Evolutionary conservation across 1,140 invertebrate species (phyloP).

Genomic region (Acromyrmex heyeri): DNA sequence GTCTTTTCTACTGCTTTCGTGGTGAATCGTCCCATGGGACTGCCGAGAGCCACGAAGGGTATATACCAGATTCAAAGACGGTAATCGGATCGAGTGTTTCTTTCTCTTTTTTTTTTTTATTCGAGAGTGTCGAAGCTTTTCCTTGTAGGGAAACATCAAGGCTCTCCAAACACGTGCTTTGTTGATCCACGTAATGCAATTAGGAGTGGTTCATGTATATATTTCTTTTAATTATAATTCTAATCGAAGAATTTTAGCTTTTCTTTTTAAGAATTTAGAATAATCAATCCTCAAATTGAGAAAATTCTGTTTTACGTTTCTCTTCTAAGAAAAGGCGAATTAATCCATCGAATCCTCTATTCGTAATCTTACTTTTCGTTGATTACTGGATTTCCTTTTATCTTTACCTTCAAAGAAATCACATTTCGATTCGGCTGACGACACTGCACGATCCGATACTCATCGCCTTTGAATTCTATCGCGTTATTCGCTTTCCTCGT

Average conservation of each 20-base stretch:
- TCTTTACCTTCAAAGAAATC: constrained; percentile 22
- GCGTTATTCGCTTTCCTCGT: constrained; percentile 29
- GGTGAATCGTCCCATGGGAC: constrained; percentile 55
- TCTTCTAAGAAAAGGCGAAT: background rate
- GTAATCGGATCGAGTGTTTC: constrained; percentile 22
- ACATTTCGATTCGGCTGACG: constrained; percentile 22
- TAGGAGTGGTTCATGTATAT: background rate
- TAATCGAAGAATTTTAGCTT: background rate
- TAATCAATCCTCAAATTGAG: constrained; percentile 5
- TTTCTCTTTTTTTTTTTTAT: background rate
- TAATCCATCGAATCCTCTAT: background rate
- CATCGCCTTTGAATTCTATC: constrained; percentile 41
- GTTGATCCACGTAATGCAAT: background rate
- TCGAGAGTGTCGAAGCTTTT: constrained; percentile 1
- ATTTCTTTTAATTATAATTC: background rate
- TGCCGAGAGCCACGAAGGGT: constrained; percentile 66
- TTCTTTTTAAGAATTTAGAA: background rate
- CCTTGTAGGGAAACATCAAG: constrained; percentile 15
- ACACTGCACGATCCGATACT: constrained; percentile 25
- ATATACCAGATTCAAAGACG: constrained; percentile 67
- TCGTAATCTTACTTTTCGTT: constrained; percentile 3
- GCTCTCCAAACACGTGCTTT: background rate
- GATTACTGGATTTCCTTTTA: constrained; percentile 26
- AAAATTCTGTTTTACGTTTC: background rate
- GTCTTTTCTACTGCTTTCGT: constrained; percentile 66